phyloP scores from a whole-genome alignment of 2,113 vertebrate species.

The Tupaia chinensis region DNA sequence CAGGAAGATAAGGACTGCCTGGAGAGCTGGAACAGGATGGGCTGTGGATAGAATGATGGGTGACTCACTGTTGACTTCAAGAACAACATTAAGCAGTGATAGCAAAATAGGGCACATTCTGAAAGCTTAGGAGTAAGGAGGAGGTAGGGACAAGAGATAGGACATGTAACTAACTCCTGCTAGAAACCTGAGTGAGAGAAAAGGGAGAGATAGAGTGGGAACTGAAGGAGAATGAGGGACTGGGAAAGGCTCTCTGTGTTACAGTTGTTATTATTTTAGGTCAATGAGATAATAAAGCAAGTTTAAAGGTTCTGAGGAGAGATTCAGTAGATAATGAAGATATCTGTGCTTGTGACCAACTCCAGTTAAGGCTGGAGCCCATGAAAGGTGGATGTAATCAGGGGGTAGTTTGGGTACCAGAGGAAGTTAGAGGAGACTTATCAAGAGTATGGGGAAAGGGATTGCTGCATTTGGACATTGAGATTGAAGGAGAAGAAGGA shows the following conservation, averaged over 20 bases:
- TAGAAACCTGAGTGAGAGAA: background rate
- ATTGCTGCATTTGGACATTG: no score
- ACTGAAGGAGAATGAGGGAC: background rate
- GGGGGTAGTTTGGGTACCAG: background rate
- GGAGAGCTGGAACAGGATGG: background rate
- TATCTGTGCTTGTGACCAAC: background rate
- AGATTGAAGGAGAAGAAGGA: no score
- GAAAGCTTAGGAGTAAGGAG: background rate
- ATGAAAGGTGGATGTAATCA: background rate
- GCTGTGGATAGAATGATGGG: rapidly evolving
- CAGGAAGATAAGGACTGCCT: background rate
- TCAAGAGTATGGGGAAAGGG: background rate
- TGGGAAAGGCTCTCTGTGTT: background rate
- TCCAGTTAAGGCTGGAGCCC: background rate
- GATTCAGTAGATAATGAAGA: background rate
- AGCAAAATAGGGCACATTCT: background rate
- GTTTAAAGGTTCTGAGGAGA: background rate
- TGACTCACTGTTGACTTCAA: background rate
- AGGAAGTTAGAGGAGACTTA: background rate
- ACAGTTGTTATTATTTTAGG: background rate
- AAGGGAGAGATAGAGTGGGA: background rate
- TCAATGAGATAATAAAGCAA: slow-evolving; percentile 22
- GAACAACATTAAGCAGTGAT: background rate
- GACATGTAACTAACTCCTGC: background rate
- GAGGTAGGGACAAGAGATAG: slow-evolving; percentile 11